phyloP scores from a whole-genome alignment of 2,113 vertebrate genomes.

The Mustela nigripes region DNA sequence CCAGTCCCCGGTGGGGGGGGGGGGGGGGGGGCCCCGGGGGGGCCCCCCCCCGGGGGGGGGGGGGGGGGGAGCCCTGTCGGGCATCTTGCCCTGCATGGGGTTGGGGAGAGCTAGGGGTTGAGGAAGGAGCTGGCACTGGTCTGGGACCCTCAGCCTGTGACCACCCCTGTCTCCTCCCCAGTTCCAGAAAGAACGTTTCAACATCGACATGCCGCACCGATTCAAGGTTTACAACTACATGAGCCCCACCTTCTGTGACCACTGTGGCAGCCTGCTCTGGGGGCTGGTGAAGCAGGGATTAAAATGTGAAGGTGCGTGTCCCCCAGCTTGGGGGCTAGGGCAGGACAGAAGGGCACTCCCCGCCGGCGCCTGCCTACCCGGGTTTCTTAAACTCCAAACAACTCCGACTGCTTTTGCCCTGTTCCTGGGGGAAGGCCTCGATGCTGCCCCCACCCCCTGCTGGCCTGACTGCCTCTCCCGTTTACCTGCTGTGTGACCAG shows the following conservation, averaged over 20 bases:
- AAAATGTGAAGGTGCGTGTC: constrained; percentile 96
- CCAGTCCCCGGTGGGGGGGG: background rate
- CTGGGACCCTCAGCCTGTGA: background rate
- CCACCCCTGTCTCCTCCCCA: constrained; percentile 72
- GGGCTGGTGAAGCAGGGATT: constrained; percentile 97
- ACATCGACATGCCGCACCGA: constrained; percentile 99
- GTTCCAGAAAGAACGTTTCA: constrained; percentile 99
- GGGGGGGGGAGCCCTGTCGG: background rate
- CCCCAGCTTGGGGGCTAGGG: background rate
- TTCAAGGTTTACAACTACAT: constrained; percentile 98
- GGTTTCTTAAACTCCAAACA: background rate
- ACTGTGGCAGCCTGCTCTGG: constrained; percentile 99
- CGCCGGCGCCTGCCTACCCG: background rate
- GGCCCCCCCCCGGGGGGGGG: no score
- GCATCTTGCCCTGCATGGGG: background rate
- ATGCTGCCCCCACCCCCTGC: background rate
- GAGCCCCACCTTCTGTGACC: constrained; percentile 99
- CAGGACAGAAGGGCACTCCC: background rate
- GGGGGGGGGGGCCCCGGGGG: no score
- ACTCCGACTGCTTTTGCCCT: background rate
- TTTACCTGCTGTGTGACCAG: background rate
- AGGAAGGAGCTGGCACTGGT: background rate
- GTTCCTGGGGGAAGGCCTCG: background rate
- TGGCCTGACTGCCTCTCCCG: background rate
- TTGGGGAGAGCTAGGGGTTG: background rate